phyloP scores from a whole-genome alignment of 2,113 vertebrate genomes.

The Oplegnathus fasciatus region DNA sequence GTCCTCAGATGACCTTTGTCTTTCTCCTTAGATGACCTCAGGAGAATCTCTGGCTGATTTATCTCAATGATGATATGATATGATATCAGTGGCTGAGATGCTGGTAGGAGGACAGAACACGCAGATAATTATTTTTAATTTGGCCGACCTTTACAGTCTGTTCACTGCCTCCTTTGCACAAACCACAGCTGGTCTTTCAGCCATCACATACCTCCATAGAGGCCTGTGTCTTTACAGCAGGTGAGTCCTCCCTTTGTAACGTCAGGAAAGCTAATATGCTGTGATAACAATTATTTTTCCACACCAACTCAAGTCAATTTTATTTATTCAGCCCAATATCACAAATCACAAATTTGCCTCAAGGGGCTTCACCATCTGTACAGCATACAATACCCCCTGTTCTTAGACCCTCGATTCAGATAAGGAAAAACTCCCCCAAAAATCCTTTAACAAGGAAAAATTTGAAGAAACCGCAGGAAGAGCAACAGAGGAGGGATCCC shows the following conservation, averaged over 20 bases:
- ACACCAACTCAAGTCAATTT: neutral
- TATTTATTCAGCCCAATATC: neutral
- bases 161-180: neutral
- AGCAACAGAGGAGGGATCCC: too few relatives aligned
- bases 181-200: neutral
- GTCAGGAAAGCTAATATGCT: neutral
- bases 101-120: neutral
- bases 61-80: neutral
- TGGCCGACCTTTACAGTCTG: neutral
- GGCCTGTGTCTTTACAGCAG: neutral
- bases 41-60: neutral
- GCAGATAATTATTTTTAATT: neutral
- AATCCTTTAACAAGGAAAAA: too few relatives aligned
- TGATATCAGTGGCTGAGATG: neutral
- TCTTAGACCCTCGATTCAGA: neutral
- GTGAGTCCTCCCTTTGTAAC: neutral
- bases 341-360: neutral
- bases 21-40: neutral
- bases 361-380: neutral
- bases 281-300: neutral
- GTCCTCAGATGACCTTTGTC: too few relatives aligned
- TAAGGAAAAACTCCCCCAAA: neutral
- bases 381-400: too few relatives aligned
- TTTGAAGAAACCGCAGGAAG: too few relatives aligned
- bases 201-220: constrained; percentile 1